Base-by-base conservation (phyloP, 2,888 invertebrate genomes). In the Parapristionchus giblindavisi region DNA sequence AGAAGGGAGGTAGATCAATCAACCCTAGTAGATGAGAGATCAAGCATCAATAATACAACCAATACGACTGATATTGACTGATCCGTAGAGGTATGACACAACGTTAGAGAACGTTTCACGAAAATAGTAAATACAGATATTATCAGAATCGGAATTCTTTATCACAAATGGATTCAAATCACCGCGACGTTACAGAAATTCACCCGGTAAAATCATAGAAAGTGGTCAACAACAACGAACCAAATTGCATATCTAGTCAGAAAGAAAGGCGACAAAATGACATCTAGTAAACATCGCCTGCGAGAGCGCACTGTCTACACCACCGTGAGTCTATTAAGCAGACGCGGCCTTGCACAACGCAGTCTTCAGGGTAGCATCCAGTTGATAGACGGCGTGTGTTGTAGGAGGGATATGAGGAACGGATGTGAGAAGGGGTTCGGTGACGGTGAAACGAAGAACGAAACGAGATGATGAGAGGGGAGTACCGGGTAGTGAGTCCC, bases 321-420 rank as follows among this genome's bases (percentile, higher is more conserved):
- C 40, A 61, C 21, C 8, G 54, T 54, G n/a, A 5, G 0, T 61
- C 36, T 61, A 61, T 38, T 71, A 71, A 8, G 48, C 72, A 5
- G 58, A 24, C 36, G 61, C 60, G 27, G 61, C 73, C 29, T 73
- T 60, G 4, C 32, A 34, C 24, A 73, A 51, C n/a, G 73, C 73
- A 40, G 32, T 32, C 34, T 38, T 43, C 29, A 73, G 73, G 32
- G 48, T 27, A 27, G 60, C 24, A n/a, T 73, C 83, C 73, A 84
- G 65, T 43, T 83, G 81, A 66, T 81, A 83, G 34, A 84, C 73
- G 17, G 75, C 66, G n/a, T 68, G 43, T 17, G 48, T 27, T 17
- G 70, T 38, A 5, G 77, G 77, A 0, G 81, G 76, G 52, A 85
- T 78, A 65, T 84, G 80, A 5, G 84, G 84, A 52, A 85, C 77